Base-by-base conservation (phyloP, 2,113 vertebrate species). In the Myotis brandtii region DNA sequence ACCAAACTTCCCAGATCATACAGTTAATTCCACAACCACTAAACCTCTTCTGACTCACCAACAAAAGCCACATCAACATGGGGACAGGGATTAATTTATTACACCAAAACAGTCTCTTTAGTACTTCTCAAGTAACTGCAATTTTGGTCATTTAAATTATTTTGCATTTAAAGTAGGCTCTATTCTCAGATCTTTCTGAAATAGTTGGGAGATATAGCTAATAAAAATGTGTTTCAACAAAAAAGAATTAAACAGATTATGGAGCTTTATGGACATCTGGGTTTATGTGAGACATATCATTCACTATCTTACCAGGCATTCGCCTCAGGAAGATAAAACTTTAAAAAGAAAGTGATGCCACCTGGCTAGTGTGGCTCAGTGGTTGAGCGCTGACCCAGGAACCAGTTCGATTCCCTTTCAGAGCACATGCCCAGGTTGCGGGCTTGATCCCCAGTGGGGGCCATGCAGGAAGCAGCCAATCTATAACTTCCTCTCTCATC, bases 31-130 rank as follows among this genome's bases (percentile, higher is more conserved):
- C 66, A 76, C 23, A 85, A 56, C 72, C 90, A 93, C 64, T 30
- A 80, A 89, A 17, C 59, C 43, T 75, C 89, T 73, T 76, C 52
- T 92, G 94, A 97, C 72, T 97, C 82, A 97, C 56, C 79, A 91
- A 80, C 84, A 77, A 85, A 92, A 93, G 85, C 34, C 59, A 96
- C 92, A 93, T 69, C 59, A 77, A 40, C 82, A 75, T 17, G 52
- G 8, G 32, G 69, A 13, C 27, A 62, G 54, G n/a, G 89, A 56
- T 64, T 66, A 70, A 46, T 18, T 82, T 89, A 32, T 56, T 32
- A 92, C 17, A 66, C 37, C 32, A 66, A 86, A 76, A 80, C 40
- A 87, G 59, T 80, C 50, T 93, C 62, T 59, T 70, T 1, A n/a
- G 75, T 30, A 37, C 87, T 91, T 91, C 16, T 62, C 20, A 67